These are phyloP conservation scores for Anguilla japonica DNA, from an alignment of 2,113 vertebrate genomes.

Conservation along the genomic window DNA sequence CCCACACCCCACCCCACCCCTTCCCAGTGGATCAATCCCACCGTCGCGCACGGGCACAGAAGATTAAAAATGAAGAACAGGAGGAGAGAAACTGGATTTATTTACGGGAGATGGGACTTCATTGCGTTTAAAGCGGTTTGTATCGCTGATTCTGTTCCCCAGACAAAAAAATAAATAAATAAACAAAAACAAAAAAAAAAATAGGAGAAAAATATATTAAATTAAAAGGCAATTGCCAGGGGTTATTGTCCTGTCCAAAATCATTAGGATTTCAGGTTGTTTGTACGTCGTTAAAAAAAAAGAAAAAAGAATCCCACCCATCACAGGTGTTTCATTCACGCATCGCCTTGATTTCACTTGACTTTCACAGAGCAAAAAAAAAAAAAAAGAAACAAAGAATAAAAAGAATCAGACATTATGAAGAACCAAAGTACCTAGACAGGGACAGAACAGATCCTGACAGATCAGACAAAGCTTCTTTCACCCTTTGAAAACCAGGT, in stretches of 20 bases:
- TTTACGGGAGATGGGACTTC: constrained; percentile 34
- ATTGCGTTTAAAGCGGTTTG: constrained; percentile 66
- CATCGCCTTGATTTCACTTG: constrained; percentile 40
- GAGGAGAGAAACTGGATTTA: constrained; percentile 14
- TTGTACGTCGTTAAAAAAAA: constrained; percentile 31
- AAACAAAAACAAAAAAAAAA: constrained; percentile 41
- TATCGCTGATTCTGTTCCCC: constrained; percentile 55
- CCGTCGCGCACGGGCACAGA: constrained; percentile 52
- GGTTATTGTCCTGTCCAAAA: constrained; percentile 46
- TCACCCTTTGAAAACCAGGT: too few species aligned
- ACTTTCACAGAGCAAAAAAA: constrained; percentile 33
- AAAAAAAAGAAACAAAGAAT: constrained; percentile 22
- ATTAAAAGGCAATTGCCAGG: constrained; percentile 61
- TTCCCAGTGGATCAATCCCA: constrained; percentile 63
- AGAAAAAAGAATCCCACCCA: constrained; percentile 12
- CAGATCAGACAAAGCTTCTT: background rate
- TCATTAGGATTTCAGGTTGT: constrained; percentile 24
- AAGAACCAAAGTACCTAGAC: background rate
- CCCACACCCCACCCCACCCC: constrained; percentile 38
- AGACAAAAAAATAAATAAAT: background rate
- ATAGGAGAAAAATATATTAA: constrained; percentile 52
- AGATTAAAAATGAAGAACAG: constrained; percentile 46
- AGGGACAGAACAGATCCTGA: background rate
- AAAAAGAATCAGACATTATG: constrained; percentile 32
- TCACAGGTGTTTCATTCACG: constrained; percentile 36